These are phyloP conservation scores for Diloba caeruleocephala DNA, from an alignment of 2,888 invertebrate genomes.

Conservation along the genomic window DNA sequence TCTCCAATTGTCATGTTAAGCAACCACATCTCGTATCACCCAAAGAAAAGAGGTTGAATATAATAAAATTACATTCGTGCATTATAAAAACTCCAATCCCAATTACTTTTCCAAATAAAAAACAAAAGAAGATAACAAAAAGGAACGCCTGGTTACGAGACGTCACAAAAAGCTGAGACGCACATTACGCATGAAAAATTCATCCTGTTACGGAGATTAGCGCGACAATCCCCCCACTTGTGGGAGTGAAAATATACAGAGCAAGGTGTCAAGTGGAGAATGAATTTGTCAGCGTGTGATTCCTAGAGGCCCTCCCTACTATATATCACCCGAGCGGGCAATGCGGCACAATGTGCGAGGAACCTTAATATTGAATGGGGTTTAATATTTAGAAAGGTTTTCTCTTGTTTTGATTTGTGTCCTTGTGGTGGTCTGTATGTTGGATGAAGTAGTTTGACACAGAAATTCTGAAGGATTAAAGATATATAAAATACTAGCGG, in stretches of 20 bases:
- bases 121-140: conserved; percentile 21
- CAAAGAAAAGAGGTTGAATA: too few relatives aligned
- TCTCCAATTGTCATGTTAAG: too few relatives aligned
- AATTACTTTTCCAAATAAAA: conserved; percentile 3
- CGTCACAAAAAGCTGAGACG: conserved; percentile 46
- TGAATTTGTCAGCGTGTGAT: conserved; percentile 83
- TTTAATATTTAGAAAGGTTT: conserved; percentile 47
- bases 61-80: too few relatives aligned
- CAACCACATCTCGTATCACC: too few relatives aligned
- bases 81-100: not conserved
- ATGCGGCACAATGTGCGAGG: conserved; percentile 43
- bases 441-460: not conserved
- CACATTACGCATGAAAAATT: conserved; percentile 59
- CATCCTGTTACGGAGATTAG: conserved; percentile 63
- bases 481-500: conserved; percentile 10
- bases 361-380: conserved; percentile 42
- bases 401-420: conserved; percentile 50
- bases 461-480: conserved; percentile 12
- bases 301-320: conserved; percentile 68
- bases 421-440: conserved; percentile 5
- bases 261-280: conserved; percentile 75
- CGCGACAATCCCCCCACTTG: conserved; percentile 47
- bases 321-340: conserved; percentile 67
- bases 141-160: conserved; percentile 20
- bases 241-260: conserved; percentile 53